Percentiles rank a stretch among this genome's conserved stretches.
Evolutionary conservation across 2,888 invertebrate genomes (phyloP).

Genomic region (Lithosia quadra): DNA sequence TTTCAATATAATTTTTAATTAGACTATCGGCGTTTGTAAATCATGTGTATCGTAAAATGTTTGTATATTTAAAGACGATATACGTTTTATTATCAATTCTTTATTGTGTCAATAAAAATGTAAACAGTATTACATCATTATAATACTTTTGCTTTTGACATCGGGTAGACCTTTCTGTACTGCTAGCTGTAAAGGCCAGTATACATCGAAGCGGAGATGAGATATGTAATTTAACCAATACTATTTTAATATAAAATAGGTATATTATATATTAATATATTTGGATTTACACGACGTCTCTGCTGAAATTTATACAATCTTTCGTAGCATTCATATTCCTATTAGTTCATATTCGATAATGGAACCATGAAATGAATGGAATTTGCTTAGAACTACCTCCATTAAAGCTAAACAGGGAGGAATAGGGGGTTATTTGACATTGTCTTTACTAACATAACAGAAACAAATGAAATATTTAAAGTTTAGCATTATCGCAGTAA

Average conservation of each 20-base stretch:
- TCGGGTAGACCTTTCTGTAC: background rate
- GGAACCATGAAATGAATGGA: no score
- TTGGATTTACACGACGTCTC: no score
- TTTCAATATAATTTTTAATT: constrained; percentile 45
- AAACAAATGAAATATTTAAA: no score
- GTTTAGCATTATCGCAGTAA: no score
- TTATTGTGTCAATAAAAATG: constrained; percentile 21
- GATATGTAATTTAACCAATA: background rate
- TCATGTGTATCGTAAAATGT: constrained; percentile 38
- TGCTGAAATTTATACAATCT: no score
- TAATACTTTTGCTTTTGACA: constrained; percentile 10
- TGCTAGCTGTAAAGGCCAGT: background rate
- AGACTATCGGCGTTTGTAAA: constrained; percentile 32
- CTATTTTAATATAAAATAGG: background rate
- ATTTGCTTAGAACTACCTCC: no score
- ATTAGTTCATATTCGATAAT: no score
- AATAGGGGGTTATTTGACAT: no score
- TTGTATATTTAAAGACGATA: constrained; percentile 30
- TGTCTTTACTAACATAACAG: no score
- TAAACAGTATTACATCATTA: constrained; percentile 16
- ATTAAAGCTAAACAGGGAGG: no score
- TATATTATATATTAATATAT: background rate
- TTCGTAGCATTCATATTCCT: no score
- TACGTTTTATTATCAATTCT: constrained; percentile 14
- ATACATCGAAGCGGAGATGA: background rate